These are phyloP conservation scores for Lasioglossum calceatum DNA, from an alignment of 2,888 invertebrate species.

Conservation along the genomic window DNA sequence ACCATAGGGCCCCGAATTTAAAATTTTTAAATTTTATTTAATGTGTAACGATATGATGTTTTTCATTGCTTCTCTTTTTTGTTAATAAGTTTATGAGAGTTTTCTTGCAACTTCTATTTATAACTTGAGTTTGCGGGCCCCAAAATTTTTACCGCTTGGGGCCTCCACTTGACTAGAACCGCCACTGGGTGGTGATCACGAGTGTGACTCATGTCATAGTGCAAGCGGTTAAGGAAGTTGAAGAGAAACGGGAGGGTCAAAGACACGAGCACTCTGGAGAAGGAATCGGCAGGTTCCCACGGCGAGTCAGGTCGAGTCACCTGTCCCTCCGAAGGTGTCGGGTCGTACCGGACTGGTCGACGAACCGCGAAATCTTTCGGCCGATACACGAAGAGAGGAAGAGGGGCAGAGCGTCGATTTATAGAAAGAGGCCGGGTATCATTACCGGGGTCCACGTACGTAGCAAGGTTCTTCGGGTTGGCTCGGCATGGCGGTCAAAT, in stretches of 20 bases:
- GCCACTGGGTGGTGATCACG: too few species aligned
- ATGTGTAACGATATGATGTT: too few species aligned
- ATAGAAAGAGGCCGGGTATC: conserved; percentile 28
- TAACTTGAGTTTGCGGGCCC: too few species aligned
- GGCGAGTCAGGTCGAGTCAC: background rate
- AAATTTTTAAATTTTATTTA: too few species aligned
- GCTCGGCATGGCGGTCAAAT: conserved; percentile 29
- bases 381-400: background rate
- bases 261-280: background rate
- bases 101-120: too few species aligned
- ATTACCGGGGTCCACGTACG: conserved; percentile 22
- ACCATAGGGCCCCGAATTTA: too few species aligned
- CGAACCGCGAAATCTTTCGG: background rate
- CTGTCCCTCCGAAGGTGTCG: background rate
- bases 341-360: conserved; percentile 2
- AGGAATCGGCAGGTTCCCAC: background rate
- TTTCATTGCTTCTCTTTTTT: too few species aligned
- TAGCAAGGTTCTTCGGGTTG: background rate
- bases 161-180: too few species aligned
- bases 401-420: conserved; percentile 16
- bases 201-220: background rate
- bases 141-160: too few species aligned
- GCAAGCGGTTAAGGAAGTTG: background rate
- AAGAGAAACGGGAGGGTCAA: background rate
- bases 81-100: too few species aligned